Evolutionary conservation across 2,113 vertebrate genomes (phyloP).

Genomic region (Ibidorhyncha struthersii): DNA sequence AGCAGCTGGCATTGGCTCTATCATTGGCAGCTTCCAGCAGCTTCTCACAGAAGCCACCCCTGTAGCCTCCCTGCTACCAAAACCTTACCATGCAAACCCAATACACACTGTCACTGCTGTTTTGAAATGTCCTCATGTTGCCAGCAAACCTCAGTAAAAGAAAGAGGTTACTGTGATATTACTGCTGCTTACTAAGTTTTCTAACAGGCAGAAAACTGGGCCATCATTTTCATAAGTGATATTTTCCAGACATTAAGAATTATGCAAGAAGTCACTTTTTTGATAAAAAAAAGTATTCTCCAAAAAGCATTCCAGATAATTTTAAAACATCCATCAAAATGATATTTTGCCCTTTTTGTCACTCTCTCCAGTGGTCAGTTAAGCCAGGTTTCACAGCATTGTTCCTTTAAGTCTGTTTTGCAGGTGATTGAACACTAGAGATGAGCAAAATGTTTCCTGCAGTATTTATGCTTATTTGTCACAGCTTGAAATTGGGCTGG

Average conservation of each 20-base stretch:
- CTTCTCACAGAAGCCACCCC: not conserved
- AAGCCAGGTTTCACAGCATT: not conserved
- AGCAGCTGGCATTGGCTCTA: not conserved
- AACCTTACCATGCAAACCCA: not conserved
- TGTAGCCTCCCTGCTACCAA: not conserved
- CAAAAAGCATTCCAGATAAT: not conserved
- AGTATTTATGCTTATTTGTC: constrained; percentile 19
- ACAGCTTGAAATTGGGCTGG: constrained; percentile 27
- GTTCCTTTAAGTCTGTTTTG: not conserved
- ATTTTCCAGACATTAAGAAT: not conserved
- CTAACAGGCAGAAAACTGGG: not conserved
- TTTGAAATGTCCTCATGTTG: not conserved
- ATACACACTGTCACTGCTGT: rapidly evolving
- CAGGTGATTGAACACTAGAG: not conserved
- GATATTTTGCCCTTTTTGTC: not conserved
- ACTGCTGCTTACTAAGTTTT: not conserved
- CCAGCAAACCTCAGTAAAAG: not conserved
- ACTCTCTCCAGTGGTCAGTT: not conserved
- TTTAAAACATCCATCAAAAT: not conserved
- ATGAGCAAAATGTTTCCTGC: not conserved
- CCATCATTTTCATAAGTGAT: not conserved
- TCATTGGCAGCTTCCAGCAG: not conserved
- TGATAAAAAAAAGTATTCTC: not conserved
- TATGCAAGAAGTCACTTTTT: not conserved
- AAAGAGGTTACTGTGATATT: not conserved